Base-by-base conservation (phyloP, 2,113 vertebrate species). In the Sphaerodactylus townsendi region DNA sequence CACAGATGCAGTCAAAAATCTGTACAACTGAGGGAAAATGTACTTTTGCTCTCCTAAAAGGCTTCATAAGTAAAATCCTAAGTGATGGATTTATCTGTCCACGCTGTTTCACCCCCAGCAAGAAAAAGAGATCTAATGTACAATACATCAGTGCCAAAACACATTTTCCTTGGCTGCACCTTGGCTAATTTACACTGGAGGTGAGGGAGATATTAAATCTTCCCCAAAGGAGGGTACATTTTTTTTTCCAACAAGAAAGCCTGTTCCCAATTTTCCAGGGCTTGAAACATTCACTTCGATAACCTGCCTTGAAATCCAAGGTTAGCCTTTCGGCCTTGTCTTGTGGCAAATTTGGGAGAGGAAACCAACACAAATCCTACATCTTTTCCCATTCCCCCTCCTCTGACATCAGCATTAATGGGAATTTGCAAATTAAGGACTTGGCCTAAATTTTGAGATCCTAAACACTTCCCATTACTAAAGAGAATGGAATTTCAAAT, bases 91-190 rank as follows among this genome's bases (percentile, higher is more conserved):
- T 48, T 35, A 83, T 85, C 70, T 85, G 81, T 56, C 85, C 76
- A 46, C 41, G 73, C 53, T 76, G 87, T 81, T 68, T 69, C 79
- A 88, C 33, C 62, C 83, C 73, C 37, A 59, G 86, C 85, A 84
- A 83, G n/a, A n/a, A 46, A 48, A 77, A 83, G 72, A 74, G 33
- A 86, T 85, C 65, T 79, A 77, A 41, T 0, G 1, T 48, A 11
- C 79, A 71, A 84, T 82, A 74, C 3, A 69, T 3, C 7, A 0
- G 19, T 88, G 89, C 86, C 91, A 87, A 68, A 79, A 74, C 2
- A 13, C 53, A 75, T 76, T 1, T 62, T 15, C 77, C 86, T 84
- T 85, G 91, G 85, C 86, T 90, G 86, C 79, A 85, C 85, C 78
- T 1, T 0, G 70, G 85, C 75, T 84, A 85, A 90, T 50, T 83